A percentile compares a stretch with the other conserved stretches of the same genome.
Conservation (phyloP, 2,113 vertebrate genomes). For the Tyto alba region DNA sequence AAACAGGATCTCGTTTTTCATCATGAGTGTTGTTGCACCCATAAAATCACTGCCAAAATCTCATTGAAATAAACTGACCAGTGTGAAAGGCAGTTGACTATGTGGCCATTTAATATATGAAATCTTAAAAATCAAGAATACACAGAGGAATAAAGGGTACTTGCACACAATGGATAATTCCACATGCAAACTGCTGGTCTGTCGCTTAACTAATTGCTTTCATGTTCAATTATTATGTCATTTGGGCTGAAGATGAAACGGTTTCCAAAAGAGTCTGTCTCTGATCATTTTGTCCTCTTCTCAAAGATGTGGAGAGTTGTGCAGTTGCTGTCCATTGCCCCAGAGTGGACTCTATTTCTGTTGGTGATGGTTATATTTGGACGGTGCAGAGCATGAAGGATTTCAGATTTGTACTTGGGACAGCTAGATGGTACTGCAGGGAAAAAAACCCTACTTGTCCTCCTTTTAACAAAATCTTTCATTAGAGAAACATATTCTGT, state of each 20-base stretch:
- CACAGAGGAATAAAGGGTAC: background rate
- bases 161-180: background rate
- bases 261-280: background rate
- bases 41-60: background rate
- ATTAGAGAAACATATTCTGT: background rate
- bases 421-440: background rate
- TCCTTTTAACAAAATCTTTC: background rate
- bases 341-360: background rate
- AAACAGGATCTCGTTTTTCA: background rate
- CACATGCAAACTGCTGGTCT: background rate
- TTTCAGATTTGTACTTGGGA: background rate
- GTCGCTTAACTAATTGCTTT: background rate
- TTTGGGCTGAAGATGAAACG: background rate
- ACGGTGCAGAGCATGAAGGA: background rate
- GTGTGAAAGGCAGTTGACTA: background rate
- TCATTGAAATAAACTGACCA: background rate
- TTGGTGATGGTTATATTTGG: background rate
- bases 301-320: background rate
- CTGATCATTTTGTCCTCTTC: background rate
- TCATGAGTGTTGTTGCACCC: rapidly evolving
- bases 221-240: background rate
- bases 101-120: background rate
- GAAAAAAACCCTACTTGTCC: background rate
- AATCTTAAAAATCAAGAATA: background rate
- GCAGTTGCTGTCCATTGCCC: background rate